A percentile compares a stretch with the other conserved stretches of the same genome.
Evolutionary conservation across 2,797 vertebrate genomes (phyloP).

Genomic region (Catharus ustulatus): DNA sequence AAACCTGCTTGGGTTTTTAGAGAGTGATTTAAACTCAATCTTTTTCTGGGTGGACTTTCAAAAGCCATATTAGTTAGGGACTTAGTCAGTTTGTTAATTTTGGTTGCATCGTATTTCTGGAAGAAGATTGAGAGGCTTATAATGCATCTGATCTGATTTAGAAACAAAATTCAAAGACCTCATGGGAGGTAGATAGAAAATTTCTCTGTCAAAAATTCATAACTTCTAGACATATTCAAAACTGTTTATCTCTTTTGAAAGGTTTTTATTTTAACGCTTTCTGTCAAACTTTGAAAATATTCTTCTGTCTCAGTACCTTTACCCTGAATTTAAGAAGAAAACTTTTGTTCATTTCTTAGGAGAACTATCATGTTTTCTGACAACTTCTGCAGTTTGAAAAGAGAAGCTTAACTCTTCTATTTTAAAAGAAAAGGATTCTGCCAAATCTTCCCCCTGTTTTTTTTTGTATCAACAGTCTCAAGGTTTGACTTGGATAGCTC

Average conservation of each 20-base stretch:
- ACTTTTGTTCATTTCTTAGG: neutral
- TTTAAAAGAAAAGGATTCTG: neutral
- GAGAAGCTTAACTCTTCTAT: neutral
- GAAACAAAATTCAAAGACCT: neutral
- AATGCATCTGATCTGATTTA: neutral
- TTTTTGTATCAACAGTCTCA: neutral
- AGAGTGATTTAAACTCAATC: neutral
- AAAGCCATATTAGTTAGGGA: neutral
- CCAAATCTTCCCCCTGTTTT: neutral
- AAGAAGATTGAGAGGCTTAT: neutral
- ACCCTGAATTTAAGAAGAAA: neutral
- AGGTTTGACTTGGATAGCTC: constrained; percentile 36
- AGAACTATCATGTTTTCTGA: neutral
- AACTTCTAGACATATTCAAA: neutral
- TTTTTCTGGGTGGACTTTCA: neutral
- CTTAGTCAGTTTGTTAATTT: neutral
- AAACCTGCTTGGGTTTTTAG: constrained; percentile 1
- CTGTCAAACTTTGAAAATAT: neutral
- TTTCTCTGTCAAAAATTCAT: neutral
- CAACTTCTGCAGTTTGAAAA: constrained; percentile 10
- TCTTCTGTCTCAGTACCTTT: neutral
- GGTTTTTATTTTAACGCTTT: neutral
- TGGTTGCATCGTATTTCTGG: neutral
- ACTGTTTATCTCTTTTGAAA: neutral
- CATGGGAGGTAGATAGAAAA: neutral